A percentile compares a stretch with the other conserved stretches of the same genome.
Conservation (phyloP, 2,797 vertebrate species). For the Harpagifer antarcticus region DNA sequence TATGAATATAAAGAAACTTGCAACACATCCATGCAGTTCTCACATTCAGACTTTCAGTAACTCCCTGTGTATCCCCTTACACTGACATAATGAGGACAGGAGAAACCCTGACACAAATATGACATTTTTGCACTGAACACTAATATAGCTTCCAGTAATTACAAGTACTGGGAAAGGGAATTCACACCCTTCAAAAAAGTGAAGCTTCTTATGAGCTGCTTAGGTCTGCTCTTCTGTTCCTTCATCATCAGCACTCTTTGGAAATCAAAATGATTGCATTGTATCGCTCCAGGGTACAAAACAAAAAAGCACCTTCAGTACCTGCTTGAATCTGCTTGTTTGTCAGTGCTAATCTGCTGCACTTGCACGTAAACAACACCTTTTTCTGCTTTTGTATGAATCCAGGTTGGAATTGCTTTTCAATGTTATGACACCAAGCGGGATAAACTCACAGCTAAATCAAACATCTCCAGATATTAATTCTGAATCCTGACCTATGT, state of each 20-base stretch:
- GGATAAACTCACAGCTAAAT: slow-evolving; percentile 46
- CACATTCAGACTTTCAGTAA: slow-evolving; percentile 11
- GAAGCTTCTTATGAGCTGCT: slow-evolving; percentile 43
- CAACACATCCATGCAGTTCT: slow-evolving; percentile 17
- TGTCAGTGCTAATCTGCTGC: slow-evolving; percentile 3
- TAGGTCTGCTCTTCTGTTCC: slow-evolving; percentile 41
- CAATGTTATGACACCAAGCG: slow-evolving; percentile 22
- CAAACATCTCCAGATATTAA: slow-evolving; percentile 49
- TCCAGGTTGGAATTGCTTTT: slow-evolving; percentile 19
- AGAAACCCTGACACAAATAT: slow-evolving; percentile 14
- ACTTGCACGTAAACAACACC: background rate
- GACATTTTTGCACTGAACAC: slow-evolving; percentile 8
- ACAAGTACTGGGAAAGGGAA: slow-evolving; percentile 10
- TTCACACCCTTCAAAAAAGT: slow-evolving; percentile 27
- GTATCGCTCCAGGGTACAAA: slow-evolving; percentile 15
- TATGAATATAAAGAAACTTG: slow-evolving; percentile 53
- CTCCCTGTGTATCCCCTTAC: slow-evolving; percentile 4
- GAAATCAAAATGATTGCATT: slow-evolving; percentile 38
- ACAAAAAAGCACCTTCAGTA: slow-evolving; percentile 22
- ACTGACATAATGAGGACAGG: slow-evolving; percentile 40
- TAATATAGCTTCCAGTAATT: slow-evolving; percentile 31
- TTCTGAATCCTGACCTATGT: slow-evolving; percentile 32
- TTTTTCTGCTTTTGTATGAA: background rate
- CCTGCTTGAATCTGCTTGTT: slow-evolving; percentile 4
- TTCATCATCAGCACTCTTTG: slow-evolving; percentile 63